Base-by-base conservation (phyloP, 2,888 invertebrate genomes). In the Polymixis flavicincta region DNA sequence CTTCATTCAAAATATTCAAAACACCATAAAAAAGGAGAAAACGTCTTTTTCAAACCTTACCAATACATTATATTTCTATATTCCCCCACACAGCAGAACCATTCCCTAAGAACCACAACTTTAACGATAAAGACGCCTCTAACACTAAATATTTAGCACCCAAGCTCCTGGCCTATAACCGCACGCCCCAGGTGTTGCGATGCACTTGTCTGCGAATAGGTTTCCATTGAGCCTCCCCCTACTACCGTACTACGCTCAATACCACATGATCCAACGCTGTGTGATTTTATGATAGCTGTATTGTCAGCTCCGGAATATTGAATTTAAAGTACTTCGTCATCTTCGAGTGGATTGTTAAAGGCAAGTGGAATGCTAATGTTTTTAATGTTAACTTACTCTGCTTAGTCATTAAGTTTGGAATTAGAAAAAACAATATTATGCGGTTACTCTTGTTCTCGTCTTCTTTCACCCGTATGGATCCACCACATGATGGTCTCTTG, bases 171-270 rank as follows among this genome's bases (percentile, higher is more conserved):
- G 74, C 60, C 88, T 88, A 89, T 74, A 87, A 87, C 86, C 83
- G 83, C 78, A 85, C 80, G 73, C 85, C 84, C 79, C 83, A 88
- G 71, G 84, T 87, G 86, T 80, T 74, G 84, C 83, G 85, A 85
- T 89, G 90, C 90, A 89, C 89, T 90, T 89, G 89, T 90, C 86
- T 74, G 75, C 88, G 87, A 89, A 90, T 90, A 80, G 90, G 85
- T 88, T 90, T 87, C 86, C 83, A 89, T 89, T 89, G 85, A 85
- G 79, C 84, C 82, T 78, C 74, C 76, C 69, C 32, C 60, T 64
- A 65, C 73, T 60, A 8, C 14, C 45, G 32, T 61, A 57, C 60
- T 28, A 28, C 70, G 66, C 54, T 77, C 82, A 76, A 83, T 61
- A 85, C 78, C 66, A 71, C 73, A 82, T 72, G 85, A 85, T 67